Evolutionary conservation across 2,888 invertebrate species (phyloP), one percentile per base, ranked within the genome.

Genomic region (Orgyia antiqua): DNA sequence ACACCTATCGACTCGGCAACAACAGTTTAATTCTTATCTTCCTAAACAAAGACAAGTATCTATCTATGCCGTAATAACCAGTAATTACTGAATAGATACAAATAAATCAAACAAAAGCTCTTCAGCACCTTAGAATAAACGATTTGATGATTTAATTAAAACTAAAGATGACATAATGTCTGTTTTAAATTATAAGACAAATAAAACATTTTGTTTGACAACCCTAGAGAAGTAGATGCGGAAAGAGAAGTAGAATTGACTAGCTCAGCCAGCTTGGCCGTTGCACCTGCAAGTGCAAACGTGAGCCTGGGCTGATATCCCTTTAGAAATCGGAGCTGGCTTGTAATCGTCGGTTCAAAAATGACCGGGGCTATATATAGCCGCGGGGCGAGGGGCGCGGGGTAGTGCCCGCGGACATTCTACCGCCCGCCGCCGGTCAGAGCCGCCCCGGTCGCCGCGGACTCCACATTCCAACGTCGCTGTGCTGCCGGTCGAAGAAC

Each of bases 381-480:
- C 61, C 47, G 58, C 55, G 61, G 35, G 37, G 58, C 44, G 55
- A 60, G 33, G 37, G 33, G 44, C 42, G 50, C 48, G 45, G 48
- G 45, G 44, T 50, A 32, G 42, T 19, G 42, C 39, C 43, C 51
- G 51, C 45, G 54, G 56, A 51, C 51, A 53, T 46, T 45, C 50
- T 50, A 51, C 49, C 54, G 41, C 46, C 52, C 58, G 56, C 53
- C 58, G 47, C 58, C 65, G 64, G 57, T 56, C 89, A 90, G 90
- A 90, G 89, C 89, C 89, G 89, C 89, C 88, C 82, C 87, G 88
- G 89, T 88, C 88, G 88, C 87, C 88, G 90, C 89, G 89, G 89
- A 89, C 89, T 89, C 89, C 89, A 89, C 89, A 90, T 89, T 89
- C 89, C 89, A 89, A 88, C 89, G 86, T 78, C 79, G 84, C 80